Percentiles rank a stretch among this genome's conserved stretches.
phyloP scores from a whole-genome alignment of 2,888 invertebrate genomes.

The Arge pagana region DNA sequence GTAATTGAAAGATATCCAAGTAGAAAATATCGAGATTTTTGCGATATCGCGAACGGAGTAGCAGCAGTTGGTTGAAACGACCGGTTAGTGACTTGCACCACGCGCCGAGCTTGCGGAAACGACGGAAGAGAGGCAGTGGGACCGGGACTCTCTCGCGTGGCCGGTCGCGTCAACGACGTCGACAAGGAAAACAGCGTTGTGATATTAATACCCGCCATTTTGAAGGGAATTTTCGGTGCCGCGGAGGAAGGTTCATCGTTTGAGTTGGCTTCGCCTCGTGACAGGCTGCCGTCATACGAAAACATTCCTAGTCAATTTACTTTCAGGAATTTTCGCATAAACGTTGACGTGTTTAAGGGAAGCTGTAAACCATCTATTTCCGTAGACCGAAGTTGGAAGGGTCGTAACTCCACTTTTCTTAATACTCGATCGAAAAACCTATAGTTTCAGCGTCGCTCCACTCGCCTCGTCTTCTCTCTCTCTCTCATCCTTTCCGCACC shows the following conservation, averaged over 20 bases:
- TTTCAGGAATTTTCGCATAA: conserved; percentile 54
- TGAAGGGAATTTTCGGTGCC: conserved; percentile 33
- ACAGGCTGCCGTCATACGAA: conserved; percentile 49
- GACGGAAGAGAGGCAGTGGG: conserved; percentile 51
- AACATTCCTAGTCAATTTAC: conserved; percentile 57
- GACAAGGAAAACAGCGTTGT: conserved; percentile 18
- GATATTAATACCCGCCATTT: conserved; percentile 48
- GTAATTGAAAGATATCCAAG: conserved; percentile 57
- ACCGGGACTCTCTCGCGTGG: conserved; percentile 32
- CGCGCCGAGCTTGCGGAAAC: no score
- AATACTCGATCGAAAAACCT: no score
- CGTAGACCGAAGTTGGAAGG: conserved; percentile 28
- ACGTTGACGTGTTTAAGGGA: conserved; percentile 57
- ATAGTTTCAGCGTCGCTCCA: no score
- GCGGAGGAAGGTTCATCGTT: conserved; percentile 39
- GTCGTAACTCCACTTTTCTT: conserved; percentile 14
- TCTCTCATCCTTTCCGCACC: no score
- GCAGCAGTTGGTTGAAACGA: conserved; percentile 48
- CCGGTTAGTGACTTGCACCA: conserved; percentile 52
- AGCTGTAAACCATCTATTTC: conserved; percentile 56
- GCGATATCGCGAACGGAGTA: conserved; percentile 23
- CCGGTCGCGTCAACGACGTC: no score
- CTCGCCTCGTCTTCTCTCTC: no score
- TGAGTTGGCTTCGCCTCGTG: conserved; percentile 48
- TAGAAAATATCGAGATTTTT: conserved; percentile 21